Conservation (phyloP, 2,888 invertebrate genomes). For the Mesorhabditis sp. region DNA sequence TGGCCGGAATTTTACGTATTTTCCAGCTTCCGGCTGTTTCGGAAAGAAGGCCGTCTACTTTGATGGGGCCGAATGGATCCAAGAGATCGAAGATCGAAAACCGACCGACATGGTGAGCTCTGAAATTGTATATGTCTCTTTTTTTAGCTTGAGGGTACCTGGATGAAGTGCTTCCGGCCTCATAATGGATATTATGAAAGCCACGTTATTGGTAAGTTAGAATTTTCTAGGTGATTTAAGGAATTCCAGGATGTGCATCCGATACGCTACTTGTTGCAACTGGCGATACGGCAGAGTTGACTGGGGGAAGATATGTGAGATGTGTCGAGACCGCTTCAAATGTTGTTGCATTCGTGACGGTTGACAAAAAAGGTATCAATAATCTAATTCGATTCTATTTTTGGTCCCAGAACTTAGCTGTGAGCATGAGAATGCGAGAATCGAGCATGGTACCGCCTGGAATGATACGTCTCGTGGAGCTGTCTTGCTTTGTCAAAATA, state of each 20-base stretch:
- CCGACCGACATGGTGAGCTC: neutral
- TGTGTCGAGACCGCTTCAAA: constrained; percentile 27
- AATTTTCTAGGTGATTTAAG: neutral
- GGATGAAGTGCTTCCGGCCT: constrained; percentile 43
- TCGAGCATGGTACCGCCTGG: constrained; percentile 25
- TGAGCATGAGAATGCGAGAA: constrained; percentile 23
- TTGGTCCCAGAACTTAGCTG: constrained; percentile 21
- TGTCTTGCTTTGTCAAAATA: constrained; percentile 22
- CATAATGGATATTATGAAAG: constrained; percentile 40
- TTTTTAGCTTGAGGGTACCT: constrained; percentile 8
- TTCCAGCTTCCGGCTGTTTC: constrained; percentile 11
- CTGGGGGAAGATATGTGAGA: constrained; percentile 23
- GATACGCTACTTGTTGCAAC: neutral
- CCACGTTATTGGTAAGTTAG: constrained; percentile 29
- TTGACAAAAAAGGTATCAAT: constrained; percentile 21
- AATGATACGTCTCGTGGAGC: constrained; percentile 23
- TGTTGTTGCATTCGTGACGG: constrained; percentile 21
- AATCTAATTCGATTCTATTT: neutral
- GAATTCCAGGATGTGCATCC: constrained; percentile 2
- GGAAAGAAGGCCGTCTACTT: constrained; percentile 5
- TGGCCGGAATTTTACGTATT: neutral
- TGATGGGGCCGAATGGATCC: constrained; percentile 3
- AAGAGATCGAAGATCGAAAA: constrained; percentile 1
- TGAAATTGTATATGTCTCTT: neutral
- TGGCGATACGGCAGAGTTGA: constrained; percentile 2